Evolutionary conservation across 2,113 vertebrate species (phyloP).

Genomic region (Oreochromis niloticus): DNA sequence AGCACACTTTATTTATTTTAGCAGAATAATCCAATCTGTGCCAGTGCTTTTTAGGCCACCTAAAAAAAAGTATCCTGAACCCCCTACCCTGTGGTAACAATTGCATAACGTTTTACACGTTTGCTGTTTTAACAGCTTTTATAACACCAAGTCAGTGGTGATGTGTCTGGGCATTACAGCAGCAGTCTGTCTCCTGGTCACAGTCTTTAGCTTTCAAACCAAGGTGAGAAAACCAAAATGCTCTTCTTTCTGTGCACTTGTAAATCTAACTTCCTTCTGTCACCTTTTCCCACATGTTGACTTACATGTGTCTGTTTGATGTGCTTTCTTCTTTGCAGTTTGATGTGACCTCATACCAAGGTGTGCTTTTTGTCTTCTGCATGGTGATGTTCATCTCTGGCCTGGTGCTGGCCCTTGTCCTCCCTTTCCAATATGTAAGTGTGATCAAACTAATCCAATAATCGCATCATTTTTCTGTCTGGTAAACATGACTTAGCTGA

Average conservation of each 20-base stretch:
- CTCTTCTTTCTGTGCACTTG: not conserved
- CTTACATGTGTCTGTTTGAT: not conserved
- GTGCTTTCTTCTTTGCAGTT: slow-evolving; percentile 63
- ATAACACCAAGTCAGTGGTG: slow-evolving; percentile 89
- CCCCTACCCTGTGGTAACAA: not conserved
- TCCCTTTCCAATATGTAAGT: slow-evolving; percentile 87
- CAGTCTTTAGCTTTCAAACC: slow-evolving; percentile 90
- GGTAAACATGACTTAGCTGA: not conserved
- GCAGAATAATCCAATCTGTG: not conserved
- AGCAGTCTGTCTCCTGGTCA: slow-evolving; percentile 85
- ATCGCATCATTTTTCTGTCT: not conserved
- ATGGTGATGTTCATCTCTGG: slow-evolving; percentile 85
- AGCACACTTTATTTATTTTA: not conserved
- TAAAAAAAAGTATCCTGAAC: not conserved
- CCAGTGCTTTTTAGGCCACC: not conserved
- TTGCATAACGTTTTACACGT: not conserved
- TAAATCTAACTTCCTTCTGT: not conserved
- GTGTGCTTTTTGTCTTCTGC: slow-evolving; percentile 80
- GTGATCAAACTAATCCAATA: not conserved
- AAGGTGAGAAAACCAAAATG: slow-evolving; percentile 73
- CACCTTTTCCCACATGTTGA: not conserved
- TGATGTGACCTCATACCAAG: slow-evolving; percentile 88
- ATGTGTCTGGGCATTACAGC: slow-evolving; percentile 88
- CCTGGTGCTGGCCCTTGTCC: slow-evolving; percentile 76
- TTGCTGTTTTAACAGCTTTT: slow-evolving; percentile 74